These are phyloP conservation scores for Ditylenchus dipsaci DNA, from an alignment of 1,140 invertebrate genomes.

Conservation along the genomic window DNA sequence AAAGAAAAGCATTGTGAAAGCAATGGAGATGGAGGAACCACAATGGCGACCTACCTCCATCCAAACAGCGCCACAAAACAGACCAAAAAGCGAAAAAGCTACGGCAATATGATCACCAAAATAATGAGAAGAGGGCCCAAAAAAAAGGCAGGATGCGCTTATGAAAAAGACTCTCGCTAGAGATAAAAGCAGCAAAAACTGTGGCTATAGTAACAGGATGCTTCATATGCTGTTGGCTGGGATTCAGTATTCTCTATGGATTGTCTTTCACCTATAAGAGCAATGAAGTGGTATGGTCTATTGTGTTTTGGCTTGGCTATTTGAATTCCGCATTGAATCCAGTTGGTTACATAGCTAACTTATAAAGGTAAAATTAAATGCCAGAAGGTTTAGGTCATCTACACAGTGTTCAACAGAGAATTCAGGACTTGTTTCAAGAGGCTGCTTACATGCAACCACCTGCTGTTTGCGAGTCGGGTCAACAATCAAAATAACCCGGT, in stretches of 20 bases:
- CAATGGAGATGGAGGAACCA: neutral
- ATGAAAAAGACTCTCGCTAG: slow-evolving; percentile 55
- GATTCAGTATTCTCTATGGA: slow-evolving; percentile 91
- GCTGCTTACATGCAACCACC: slow-evolving; percentile 55
- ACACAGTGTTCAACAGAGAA: slow-evolving; percentile 54
- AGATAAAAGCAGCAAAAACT: slow-evolving; percentile 73
- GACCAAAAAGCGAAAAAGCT: slow-evolving; percentile 29
- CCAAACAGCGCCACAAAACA: slow-evolving; percentile 20
- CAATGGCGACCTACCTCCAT: slow-evolving; percentile 17
- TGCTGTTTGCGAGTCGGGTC: slow-evolving; percentile 41
- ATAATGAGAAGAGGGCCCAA: slow-evolving; percentile 38
- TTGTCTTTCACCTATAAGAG: slow-evolving; percentile 64
- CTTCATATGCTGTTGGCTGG: slow-evolving; percentile 89
- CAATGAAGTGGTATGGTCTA: slow-evolving; percentile 55
- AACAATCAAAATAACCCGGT: slow-evolving; percentile 28
- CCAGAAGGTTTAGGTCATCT: neutral
- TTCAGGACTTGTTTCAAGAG: slow-evolving; percentile 56
- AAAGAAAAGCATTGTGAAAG: neutral
- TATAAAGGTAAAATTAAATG: neutral
- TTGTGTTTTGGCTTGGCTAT: slow-evolving; percentile 55
- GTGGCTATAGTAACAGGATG: slow-evolving; percentile 89
- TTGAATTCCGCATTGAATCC: slow-evolving; percentile 53
- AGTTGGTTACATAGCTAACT: slow-evolving; percentile 25
- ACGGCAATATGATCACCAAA: slow-evolving; percentile 28
- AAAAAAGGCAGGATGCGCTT: slow-evolving; percentile 52